These are phyloP conservation scores for Emydocephalus ijimae DNA, from an alignment of 2,113 vertebrate genomes.

Conservation along the genomic window DNA sequence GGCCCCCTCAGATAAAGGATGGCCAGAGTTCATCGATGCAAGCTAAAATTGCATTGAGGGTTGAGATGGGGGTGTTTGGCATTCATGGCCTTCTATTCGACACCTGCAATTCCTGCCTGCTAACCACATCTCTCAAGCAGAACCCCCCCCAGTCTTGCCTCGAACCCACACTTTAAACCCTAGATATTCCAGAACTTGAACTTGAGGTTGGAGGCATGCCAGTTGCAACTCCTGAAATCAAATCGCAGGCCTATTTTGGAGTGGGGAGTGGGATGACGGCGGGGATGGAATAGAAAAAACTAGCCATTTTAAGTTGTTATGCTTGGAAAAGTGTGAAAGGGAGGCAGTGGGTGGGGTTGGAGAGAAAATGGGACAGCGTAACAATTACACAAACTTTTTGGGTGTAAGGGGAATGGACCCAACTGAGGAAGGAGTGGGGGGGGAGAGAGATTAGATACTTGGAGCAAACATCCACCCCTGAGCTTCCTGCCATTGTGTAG, in stretches of 20 bases:
- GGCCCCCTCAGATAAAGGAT: too few relatives aligned
- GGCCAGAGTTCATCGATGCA: too few relatives aligned
- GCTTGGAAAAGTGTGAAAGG: neutral
- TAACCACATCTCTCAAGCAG: too few relatives aligned
- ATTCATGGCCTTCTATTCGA: too few relatives aligned
- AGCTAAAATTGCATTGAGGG: too few relatives aligned
- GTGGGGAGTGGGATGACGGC: neutral
- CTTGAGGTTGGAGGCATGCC: too few relatives aligned
- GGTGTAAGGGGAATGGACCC: neutral
- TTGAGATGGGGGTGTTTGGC: too few relatives aligned
- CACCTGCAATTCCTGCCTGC: too few relatives aligned
- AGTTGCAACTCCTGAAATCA: neutral
- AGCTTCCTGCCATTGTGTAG: slow-evolving; percentile 15
- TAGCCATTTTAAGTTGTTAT: neutral
- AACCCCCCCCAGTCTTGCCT: too few relatives aligned
- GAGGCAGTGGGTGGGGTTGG: neutral
- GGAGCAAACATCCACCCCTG: neutral
- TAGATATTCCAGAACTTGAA: too few relatives aligned
- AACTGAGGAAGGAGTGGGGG: too few relatives aligned
- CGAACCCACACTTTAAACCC: too few relatives aligned
- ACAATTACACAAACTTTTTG: neutral
- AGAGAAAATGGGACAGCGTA: neutral
- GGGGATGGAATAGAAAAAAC: neutral
- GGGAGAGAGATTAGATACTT: neutral
- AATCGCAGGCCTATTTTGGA: neutral